Percentiles rank a stretch among this genome's conserved stretches.
Conservation (phyloP, 2,113 vertebrate genomes). For the Parotia lawesii region DNA sequence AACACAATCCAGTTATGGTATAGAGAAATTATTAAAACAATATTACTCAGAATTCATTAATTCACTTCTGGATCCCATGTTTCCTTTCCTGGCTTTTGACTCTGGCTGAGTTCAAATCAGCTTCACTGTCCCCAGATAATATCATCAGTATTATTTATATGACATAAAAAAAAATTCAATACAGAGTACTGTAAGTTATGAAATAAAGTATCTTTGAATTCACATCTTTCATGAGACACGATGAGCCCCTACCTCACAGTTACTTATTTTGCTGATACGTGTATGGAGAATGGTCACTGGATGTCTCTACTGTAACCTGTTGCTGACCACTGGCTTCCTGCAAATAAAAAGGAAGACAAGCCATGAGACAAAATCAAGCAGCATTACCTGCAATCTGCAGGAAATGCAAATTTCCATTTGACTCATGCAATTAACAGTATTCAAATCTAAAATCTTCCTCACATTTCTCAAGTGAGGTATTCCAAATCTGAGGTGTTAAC, state of each 20-base stretch:
- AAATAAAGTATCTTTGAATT: constrained; percentile 3
- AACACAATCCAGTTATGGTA: not conserved
- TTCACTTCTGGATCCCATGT: not conserved
- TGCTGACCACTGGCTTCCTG: constrained; percentile 92
- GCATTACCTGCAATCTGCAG: not conserved
- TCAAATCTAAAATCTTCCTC: not conserved
- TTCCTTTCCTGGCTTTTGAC: not conserved
- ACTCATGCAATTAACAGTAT: not conserved
- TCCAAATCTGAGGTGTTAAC: not conserved
- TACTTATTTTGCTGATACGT: constrained; percentile 96
- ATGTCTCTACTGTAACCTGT: constrained; percentile 87
- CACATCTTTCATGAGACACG: not conserved
- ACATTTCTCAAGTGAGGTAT: not conserved
- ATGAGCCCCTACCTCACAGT: constrained; percentile 78
- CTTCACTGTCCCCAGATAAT: not conserved
- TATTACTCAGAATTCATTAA: not conserved
- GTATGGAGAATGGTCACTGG: constrained; percentile 92
- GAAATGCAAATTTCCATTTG: not conserved
- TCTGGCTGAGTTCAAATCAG: not conserved
- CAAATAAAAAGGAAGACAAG: constrained; percentile 49
- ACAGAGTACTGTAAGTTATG: not conserved
- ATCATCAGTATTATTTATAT: not conserved
- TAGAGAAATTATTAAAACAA: not conserved
- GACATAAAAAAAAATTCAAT: not conserved
- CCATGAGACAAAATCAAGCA: constrained; percentile 17